These are phyloP conservation scores for Zonotrichia albicollis DNA, from an alignment of 2,797 vertebrate genomes.

Conservation along the genomic window DNA sequence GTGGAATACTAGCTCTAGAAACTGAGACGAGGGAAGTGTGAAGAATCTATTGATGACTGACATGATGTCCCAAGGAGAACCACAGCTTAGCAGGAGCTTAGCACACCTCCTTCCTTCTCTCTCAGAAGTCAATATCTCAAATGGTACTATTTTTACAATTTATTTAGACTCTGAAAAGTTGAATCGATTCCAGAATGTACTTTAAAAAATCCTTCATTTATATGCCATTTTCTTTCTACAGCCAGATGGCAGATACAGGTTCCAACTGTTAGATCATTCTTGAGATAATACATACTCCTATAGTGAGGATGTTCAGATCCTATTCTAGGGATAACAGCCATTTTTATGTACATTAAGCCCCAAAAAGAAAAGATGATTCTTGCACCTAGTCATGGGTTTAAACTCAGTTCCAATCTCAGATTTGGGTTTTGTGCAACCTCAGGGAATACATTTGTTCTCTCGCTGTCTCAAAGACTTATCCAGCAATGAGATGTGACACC, in stretches of 20 bases:
- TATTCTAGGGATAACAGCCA: neutral
- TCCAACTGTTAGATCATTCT: neutral
- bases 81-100: neutral
- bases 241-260: neutral
- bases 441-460: neutral
- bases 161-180: neutral
- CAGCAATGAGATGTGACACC: neutral
- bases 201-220: neutral
- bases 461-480: neutral
- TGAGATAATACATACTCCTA: neutral
- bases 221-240: neutral
- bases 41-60: constrained; percentile 30
- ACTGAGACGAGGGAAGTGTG: neutral
- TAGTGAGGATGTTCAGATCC: neutral
- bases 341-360: neutral
- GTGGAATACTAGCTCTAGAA: neutral
- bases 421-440: neutral
- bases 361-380: neutral
- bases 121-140: constrained; percentile 3
- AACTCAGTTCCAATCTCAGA: neutral
- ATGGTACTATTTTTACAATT: neutral
- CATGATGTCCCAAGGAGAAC: neutral
- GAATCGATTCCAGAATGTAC: neutral
- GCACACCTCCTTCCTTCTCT: neutral
- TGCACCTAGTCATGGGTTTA: neutral